Base-by-base conservation (phyloP, 1,140 invertebrate genomes). In the Drosophila sproati region DNA sequence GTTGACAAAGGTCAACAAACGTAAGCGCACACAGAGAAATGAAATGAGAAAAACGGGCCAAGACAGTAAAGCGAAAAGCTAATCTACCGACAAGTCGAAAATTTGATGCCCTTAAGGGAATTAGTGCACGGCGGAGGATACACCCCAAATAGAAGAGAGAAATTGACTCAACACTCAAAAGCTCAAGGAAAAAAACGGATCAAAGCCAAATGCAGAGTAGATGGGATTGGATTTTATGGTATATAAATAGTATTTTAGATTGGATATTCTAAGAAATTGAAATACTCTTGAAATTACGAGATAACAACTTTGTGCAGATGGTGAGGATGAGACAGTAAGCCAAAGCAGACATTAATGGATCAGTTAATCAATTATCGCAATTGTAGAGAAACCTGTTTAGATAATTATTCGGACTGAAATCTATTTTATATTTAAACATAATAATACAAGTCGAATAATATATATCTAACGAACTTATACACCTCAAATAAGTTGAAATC, bases 1-100 rank as follows among this genome's bases (percentile, higher is more conserved):
- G 73, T 89, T 89, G 85, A 88, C 83, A 88, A 88, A 88, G 85
- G 83, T 88, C 83, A 89, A 88, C 85, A 88, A 80, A 78, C 80
- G 76, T 50, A 10, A 12, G 32, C 28, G 54, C 47, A 56, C 61
- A 52, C 35, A 45, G 12, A 47, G 31, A 55, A 64, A 77, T 66
- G 31, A 50, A 64, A 77, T 66, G 52, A 73, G 52, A 60, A 61
- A 52, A 60, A 51, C 56, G 43, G 43, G 41, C 62, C 29, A 62
- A 62, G 59, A 55, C 39, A 74, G 73, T 51, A 54, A 50, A 56
- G 35, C 45, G 31, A 62, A 74, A 70, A 61, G 50, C 59, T 73
- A 52, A 71, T 62, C 47, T 59, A 20, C 10, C 7, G 5, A 32
- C 41, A 61, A 31, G 63, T 48, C 77, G 73, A 81, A 61, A 47